Conservation (phyloP, 2,888 invertebrate species). For the Bellardia bayeri region DNA sequence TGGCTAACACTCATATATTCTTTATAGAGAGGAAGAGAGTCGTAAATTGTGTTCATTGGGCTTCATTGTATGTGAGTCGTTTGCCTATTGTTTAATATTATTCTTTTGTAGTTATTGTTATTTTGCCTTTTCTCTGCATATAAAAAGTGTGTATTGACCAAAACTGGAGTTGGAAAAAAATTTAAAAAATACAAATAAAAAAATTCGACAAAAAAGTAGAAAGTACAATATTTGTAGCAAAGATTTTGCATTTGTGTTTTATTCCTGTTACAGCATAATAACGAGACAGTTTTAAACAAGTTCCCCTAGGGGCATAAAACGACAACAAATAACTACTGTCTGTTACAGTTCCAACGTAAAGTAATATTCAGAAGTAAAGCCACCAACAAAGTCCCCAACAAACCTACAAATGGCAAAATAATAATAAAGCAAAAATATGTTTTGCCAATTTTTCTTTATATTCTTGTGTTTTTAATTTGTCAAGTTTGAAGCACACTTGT, state of each 20-base stretch:
- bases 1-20: neutral
- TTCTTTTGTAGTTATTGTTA: slow-evolving; percentile 50
- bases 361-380: neutral
- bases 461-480: slow-evolving; percentile 19
- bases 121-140: neutral
- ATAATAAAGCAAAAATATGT: slow-evolving; percentile 25
- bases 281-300: slow-evolving; percentile 54
- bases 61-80: slow-evolving; percentile 25
- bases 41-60: neutral
- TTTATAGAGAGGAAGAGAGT: neutral
- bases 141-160: slow-evolving; percentile 56
- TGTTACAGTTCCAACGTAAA: slow-evolving; percentile 39
- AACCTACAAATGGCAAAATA: slow-evolving; percentile 22
- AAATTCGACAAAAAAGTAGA: neutral
- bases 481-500: slow-evolving; percentile 15
- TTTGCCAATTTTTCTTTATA: slow-evolving; percentile 3
- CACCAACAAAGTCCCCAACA: neutral
- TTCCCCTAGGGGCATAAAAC: slow-evolving; percentile 36
- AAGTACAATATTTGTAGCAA: neutral
- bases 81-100: slow-evolving; percentile 44
- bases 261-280: slow-evolving; percentile 23
- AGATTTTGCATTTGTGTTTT: neutral
- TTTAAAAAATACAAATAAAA: neutral
- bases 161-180: slow-evolving; percentile 48
- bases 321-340: slow-evolving; percentile 55